These are phyloP conservation scores for Athene noctua DNA, from an alignment of 2,113 vertebrate genomes.

Conservation along the genomic window DNA sequence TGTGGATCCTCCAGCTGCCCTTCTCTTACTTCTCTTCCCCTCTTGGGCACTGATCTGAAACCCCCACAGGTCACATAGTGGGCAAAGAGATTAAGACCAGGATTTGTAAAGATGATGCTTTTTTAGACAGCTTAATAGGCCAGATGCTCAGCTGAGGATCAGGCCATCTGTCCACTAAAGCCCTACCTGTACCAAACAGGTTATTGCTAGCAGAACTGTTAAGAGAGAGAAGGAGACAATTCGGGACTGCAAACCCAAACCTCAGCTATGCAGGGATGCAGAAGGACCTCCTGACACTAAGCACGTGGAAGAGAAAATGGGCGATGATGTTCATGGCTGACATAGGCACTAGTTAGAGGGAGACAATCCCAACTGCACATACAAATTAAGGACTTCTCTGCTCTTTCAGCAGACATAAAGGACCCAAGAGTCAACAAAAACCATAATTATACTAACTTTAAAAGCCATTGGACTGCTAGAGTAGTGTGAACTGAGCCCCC, in stretches of 20 bases:
- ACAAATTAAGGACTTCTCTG: neutral
- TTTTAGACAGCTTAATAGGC: conserved; percentile 48
- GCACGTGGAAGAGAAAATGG: neutral
- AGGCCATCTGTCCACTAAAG: conserved; percentile 36
- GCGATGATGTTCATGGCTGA: neutral
- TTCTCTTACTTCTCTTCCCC: neutral
- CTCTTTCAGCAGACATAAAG: neutral
- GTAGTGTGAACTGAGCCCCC: neutral
- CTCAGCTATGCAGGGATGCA: neutral
- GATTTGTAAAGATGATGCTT: conserved; percentile 55
- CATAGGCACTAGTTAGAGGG: neutral
- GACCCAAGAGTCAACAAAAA: neutral
- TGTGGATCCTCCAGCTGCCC: neutral
- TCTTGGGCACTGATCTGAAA: conserved; percentile 13
- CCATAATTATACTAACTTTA: neutral
- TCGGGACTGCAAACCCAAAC: neutral
- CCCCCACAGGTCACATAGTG: conserved; percentile 14
- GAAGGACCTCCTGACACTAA: neutral
- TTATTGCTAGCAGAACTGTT: neutral
- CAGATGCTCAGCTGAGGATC: conserved; percentile 52
- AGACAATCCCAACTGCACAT: neutral
- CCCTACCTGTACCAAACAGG: conserved; percentile 41
- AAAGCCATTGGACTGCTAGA: neutral
- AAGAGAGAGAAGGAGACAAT: neutral
- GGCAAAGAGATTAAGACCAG: conserved; percentile 36